Evolutionary conservation across 2,113 vertebrate species (phyloP).

Genomic region (Sus scrofa): DNA sequence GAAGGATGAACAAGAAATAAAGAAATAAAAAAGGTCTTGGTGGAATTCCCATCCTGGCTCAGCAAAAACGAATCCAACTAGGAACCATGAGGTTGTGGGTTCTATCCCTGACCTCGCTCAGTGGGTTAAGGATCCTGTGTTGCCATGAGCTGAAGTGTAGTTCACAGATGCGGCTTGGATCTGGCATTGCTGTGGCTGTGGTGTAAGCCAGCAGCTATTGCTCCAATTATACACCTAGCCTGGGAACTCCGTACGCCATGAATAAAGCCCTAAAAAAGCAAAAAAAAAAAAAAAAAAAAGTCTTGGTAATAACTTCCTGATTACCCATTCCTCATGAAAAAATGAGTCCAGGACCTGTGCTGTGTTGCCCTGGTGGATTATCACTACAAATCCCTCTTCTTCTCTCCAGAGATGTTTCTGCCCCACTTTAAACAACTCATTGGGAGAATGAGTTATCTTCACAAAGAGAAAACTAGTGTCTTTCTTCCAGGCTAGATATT

Average conservation of each 20-base stretch:
- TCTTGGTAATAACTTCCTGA: neutral
- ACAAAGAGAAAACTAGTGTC: neutral
- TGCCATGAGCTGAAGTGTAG: too few relatives aligned
- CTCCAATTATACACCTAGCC: too few relatives aligned
- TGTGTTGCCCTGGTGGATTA: neutral
- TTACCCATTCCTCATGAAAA: neutral
- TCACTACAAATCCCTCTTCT: neutral
- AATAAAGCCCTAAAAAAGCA: too few relatives aligned
- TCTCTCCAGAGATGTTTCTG: neutral
- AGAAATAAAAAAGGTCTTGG: neutral
- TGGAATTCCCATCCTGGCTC: too few relatives aligned
- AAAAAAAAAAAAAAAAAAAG: neutral
- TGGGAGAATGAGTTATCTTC: neutral
- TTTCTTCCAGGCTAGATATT: neutral
- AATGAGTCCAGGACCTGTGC: neutral
- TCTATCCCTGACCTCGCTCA: too few relatives aligned
- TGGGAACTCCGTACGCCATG: too few relatives aligned
- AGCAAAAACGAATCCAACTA: too few relatives aligned
- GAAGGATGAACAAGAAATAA: neutral
- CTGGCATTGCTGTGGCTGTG: too few relatives aligned
- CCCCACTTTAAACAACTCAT: neutral
- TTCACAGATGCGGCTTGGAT: too few relatives aligned
- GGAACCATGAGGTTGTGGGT: too few relatives aligned
- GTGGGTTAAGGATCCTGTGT: too few relatives aligned
- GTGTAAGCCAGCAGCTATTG: too few relatives aligned